Conservation (phyloP, 2,113 vertebrate species). For the Charina bottae region DNA sequence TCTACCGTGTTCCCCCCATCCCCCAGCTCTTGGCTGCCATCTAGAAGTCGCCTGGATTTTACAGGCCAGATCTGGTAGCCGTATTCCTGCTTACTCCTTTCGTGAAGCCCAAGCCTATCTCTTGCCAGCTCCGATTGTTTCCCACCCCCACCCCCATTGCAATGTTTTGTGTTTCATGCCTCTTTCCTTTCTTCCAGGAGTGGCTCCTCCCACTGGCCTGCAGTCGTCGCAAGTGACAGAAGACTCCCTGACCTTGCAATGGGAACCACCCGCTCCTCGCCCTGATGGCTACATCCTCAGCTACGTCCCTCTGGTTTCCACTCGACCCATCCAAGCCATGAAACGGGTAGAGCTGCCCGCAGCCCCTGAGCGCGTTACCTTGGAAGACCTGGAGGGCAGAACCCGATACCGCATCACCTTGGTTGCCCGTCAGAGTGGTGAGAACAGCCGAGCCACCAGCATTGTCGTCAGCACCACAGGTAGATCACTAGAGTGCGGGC, state of each 20-base stretch:
- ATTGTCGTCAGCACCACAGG: constrained; percentile 75
- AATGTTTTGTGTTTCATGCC: not conserved
- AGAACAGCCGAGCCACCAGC: constrained; percentile 66
- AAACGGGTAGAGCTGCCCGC: constrained; percentile 56
- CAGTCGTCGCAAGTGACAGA: constrained; percentile 73
- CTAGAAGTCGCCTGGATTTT: not conserved
- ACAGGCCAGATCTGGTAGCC: not conserved
- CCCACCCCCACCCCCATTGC: not conserved
- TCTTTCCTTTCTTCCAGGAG: constrained; percentile 56
- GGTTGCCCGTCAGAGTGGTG: constrained; percentile 66
- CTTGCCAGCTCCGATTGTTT: not conserved
- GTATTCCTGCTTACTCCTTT: not conserved
- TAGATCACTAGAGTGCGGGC: not conserved
- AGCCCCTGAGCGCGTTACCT: constrained; percentile 66
- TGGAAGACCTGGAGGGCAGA: constrained; percentile 70
- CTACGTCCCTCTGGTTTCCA: constrained; percentile 46
- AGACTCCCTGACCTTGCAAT: constrained; percentile 72
- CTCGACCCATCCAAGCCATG: constrained; percentile 42
- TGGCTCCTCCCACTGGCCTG: constrained; percentile 73
- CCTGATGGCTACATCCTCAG: constrained; percentile 76
- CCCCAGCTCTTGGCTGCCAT: not conserved
- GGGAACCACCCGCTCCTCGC: constrained; percentile 70
- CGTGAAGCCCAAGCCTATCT: not conserved
- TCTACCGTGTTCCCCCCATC: too few species aligned
- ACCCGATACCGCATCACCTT: constrained; percentile 72